A percentile compares a stretch with the other conserved stretches of the same genome.
Conservation (phyloP, 2,888 invertebrate species). For the Heteromurus nitidus region DNA sequence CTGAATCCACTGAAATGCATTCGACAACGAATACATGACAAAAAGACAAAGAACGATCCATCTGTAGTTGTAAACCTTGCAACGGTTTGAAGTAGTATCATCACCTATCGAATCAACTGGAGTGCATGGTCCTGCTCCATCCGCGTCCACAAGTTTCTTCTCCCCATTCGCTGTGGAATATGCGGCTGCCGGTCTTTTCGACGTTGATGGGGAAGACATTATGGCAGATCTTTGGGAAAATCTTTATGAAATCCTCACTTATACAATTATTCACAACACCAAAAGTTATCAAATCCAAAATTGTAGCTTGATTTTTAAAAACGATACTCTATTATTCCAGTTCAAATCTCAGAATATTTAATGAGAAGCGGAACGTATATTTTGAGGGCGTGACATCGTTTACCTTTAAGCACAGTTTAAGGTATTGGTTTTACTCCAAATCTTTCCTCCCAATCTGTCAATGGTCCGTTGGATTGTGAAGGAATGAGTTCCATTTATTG, state of each 20-base stretch:
- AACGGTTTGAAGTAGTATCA: neutral
- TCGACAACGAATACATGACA: constrained; percentile 79
- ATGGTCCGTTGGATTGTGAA: neutral
- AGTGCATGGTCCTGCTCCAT: constrained; percentile 21
- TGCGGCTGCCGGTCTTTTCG: constrained; percentile 47
- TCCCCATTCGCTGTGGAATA: constrained; percentile 59
- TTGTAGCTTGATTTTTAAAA: too few relatives aligned
- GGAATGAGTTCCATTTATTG: neutral
- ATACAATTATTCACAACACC: too few relatives aligned
- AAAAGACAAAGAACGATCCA: constrained; percentile 80
- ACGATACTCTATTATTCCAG: too few relatives aligned
- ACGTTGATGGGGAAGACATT: constrained; percentile 57
- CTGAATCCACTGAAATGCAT: constrained; percentile 83
- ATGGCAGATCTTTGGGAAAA: too few relatives aligned
- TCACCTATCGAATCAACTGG: constrained; percentile 26
- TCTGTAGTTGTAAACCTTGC: constrained; percentile 76
- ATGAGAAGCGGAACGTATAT: too few relatives aligned
- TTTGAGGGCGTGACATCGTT: too few relatives aligned
- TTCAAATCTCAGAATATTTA: too few relatives aligned
- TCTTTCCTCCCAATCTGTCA: neutral
- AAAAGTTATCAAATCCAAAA: too few relatives aligned
- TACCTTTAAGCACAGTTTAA: neutral
- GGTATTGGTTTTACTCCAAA: neutral
- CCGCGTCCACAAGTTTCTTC: constrained; percentile 33
- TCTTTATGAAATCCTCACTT: too few relatives aligned